Base-by-base conservation (phyloP, 1,140 invertebrate genomes). In the Drosophila malerkotliana region DNA sequence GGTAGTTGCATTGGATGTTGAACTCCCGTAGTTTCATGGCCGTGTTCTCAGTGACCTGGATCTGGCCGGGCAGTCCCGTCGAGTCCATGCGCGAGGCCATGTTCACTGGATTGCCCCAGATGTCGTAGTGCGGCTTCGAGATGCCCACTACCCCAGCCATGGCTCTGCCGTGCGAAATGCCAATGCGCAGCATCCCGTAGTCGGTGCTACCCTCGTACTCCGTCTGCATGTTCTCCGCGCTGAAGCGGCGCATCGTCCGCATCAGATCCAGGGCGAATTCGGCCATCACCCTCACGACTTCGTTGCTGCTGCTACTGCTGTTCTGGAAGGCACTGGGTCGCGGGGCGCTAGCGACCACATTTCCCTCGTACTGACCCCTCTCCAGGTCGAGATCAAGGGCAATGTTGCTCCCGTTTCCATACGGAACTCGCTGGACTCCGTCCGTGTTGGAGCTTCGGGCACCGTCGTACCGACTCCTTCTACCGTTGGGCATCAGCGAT, bases 21-120 rank as follows among this genome's bases (percentile, higher is more conserved):
- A 94, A 94, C 58, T 95, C 93, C 53, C 95, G 92, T 30, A 97
- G 92, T 32, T 96, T 93, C 9, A 93, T 81, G 0, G 96, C 96
- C 1, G 96, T 96, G 30, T 95, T 93, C 90, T 95, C 94, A 3
- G 96, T 96, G 0, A 96, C 94, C 91, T 98, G 96, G 79, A 98
- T 97, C 91, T 94, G 94, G 49, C 96, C 96, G 3, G 94, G 93
- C 72, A 95, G 92, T 21, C 97, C 97, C 0, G 96, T 97, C 0
- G 95, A 96, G 78, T 98, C 97, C 96, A 98, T 98, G 78, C 98
- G 93, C 6, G 97, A 98, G 1, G 98, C 97, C 94, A 99, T 97
- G 92, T 99, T 99, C 0, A 98, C 98, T 0, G 97, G 96, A 92
- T 98, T 96, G 0, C 98, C 98, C 98, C 97, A 98, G 72, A 98